These are phyloP conservation scores for Ganaspis sp. DNA, from an alignment of 1,140 invertebrate genomes.

Conservation along the genomic window DNA sequence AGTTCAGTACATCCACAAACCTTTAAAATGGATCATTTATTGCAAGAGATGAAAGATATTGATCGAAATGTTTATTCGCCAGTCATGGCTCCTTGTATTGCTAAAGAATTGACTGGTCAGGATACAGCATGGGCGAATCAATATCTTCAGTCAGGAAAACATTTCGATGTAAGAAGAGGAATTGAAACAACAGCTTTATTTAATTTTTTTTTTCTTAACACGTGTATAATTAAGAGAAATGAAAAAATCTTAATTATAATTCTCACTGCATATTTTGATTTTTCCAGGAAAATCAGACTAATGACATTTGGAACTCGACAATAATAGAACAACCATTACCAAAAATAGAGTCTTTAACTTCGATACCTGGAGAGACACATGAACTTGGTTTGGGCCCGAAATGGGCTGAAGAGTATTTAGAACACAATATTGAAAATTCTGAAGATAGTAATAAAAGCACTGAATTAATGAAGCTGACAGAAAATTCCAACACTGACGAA, in stretches of 20 bases:
- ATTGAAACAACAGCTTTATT: background rate
- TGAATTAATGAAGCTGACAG: slow-evolving; percentile 60
- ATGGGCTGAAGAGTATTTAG: slow-evolving; percentile 81
- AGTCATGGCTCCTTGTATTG: slow-evolving; percentile 76
- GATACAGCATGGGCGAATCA: slow-evolving; percentile 78
- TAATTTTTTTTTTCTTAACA: too few relatives aligned
- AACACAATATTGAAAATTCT: slow-evolving; percentile 71
- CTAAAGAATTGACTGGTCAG: slow-evolving; percentile 73
- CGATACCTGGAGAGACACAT: slow-evolving; percentile 59
- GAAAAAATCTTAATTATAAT: background rate
- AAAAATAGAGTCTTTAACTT: slow-evolving; percentile 22
- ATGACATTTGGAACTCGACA: slow-evolving; percentile 71
- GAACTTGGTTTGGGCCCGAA: slow-evolving; percentile 76
- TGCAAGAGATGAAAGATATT: slow-evolving; percentile 85
- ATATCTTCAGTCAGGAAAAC: slow-evolving; percentile 77
- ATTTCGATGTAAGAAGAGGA: slow-evolving; percentile 76
- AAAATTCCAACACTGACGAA: slow-evolving; percentile 79
- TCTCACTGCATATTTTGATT: slow-evolving; percentile 17
- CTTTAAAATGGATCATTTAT: slow-evolving; percentile 85
- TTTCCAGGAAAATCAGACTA: slow-evolving; percentile 66
- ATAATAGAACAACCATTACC: slow-evolving; percentile 33
- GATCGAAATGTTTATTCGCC: slow-evolving; percentile 77
- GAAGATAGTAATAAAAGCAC: slow-evolving; percentile 47
- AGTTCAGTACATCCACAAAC: slow-evolving; percentile 82
- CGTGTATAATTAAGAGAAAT: too few relatives aligned